Evolutionary conservation across 64 coral and sea anemone genomes (phyloP).

Genomic region (Montipora efflorescens): DNA sequence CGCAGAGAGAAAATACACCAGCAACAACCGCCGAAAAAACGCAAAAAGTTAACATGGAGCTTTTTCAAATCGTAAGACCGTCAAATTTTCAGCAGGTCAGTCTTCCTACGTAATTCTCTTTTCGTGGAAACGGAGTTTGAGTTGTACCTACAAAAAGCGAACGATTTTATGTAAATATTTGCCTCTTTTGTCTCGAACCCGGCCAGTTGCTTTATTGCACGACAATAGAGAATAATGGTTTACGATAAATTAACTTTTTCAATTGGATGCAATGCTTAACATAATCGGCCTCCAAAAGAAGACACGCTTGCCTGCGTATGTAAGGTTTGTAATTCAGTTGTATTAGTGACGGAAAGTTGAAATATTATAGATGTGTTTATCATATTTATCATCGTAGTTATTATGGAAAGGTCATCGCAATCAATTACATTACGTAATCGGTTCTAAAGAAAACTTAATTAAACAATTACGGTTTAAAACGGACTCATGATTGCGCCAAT

Average conservation of each 20-base stretch:
- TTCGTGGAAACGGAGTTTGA: background rate
- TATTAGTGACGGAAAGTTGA: too few species aligned
- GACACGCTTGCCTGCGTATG: background rate
- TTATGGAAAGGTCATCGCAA: too few species aligned
- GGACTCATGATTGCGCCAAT: too few species aligned
- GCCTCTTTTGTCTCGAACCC: background rate
- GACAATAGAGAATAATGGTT: background rate
- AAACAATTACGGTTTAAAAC: too few species aligned
- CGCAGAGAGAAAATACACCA: slow-evolving; percentile 24
- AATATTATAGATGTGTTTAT: too few species aligned
- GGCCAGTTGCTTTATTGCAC: background rate
- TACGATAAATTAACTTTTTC: slow-evolving; percentile 1
- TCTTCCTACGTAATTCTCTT: background rate
- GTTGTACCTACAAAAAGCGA: background rate
- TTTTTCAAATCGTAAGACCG: background rate
- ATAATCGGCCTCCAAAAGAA: background rate
- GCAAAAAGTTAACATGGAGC: background rate
- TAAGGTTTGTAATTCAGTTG: too few species aligned
- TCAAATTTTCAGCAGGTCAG: background rate
- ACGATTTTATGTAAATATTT: background rate
- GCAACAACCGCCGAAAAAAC: background rate
- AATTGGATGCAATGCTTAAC: slow-evolving; percentile 9
- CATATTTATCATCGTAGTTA: too few species aligned
- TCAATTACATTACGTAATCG: too few species aligned
- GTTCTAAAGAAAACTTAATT: too few species aligned